Evolutionary conservation across 2,888 invertebrate genomes (phyloP), one percentile per base, ranked within the genome.

Genomic region (Sesia bembeciformis): DNA sequence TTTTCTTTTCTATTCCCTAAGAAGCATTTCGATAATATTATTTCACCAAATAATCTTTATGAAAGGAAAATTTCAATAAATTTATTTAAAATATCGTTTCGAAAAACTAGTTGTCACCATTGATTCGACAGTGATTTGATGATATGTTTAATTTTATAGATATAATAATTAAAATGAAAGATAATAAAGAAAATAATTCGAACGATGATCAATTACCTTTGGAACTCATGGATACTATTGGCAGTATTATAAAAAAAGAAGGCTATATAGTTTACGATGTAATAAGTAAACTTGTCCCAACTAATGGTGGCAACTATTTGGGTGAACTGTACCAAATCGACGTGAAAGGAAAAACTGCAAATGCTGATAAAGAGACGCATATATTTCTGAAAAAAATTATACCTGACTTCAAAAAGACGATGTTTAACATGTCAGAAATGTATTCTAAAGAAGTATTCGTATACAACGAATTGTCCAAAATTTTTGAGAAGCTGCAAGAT

Each of bases 331-430:
- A 66, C 52, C 73, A 72, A 64, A 61, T 78, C 4, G 66, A 74
- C 42, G 60, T 81, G 3, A 71, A 65, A 61, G 82, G 79, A 5
- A 58, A 64, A 62, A 76, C 78, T 0, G 56, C 56, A 4, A 51
- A 63, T 3, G 76, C 71, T 0, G 53, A 61, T 1, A 74, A 75
- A 58, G 73, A 74, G 60, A 65, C 68, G 0, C 63, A 75, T 23
- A 57, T 82, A 8, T 82, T 81, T 52, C 57, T 78, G 1, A 82
- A 83, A 60, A 62, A 64, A 3, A 62, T 67, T 5, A 58, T 67
- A 2, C 53, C 64, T 4, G 59, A 61, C 8, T 56, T 64, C 7
- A 51, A 60, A 49, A 7, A 70, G 4, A 58, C 66, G 42, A 40
- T 70, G 3, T 0, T 73, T 4, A 62, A 66, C 3, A 4, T 78